Percentiles rank a stretch among this genome's conserved stretches.
These are phyloP conservation scores for Steatornis caripensis DNA, from an alignment of 2,113 vertebrate species.

Conservation along the genomic window DNA sequence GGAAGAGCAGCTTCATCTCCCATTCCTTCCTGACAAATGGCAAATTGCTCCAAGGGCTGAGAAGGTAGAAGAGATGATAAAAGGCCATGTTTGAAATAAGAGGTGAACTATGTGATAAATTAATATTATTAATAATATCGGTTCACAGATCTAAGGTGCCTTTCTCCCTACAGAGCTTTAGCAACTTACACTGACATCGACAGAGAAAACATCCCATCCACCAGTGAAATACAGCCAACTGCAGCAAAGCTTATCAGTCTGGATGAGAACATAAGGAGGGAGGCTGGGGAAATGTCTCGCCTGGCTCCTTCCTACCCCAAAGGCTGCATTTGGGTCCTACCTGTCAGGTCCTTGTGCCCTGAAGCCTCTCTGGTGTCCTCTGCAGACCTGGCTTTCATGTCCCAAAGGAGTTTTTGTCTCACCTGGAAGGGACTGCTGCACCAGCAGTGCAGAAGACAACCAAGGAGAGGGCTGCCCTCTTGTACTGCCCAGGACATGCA, in stretches of 20 bases:
- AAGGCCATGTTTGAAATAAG: background rate
- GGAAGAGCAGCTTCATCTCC: background rate
- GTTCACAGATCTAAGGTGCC: background rate
- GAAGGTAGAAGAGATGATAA: background rate
- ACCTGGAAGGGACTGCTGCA: background rate
- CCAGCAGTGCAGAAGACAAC: background rate
- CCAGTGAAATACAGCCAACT: background rate
- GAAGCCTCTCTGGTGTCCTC: background rate
- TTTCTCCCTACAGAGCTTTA: background rate
- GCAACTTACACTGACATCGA: background rate
- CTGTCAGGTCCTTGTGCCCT: background rate
- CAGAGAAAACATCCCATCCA: background rate
- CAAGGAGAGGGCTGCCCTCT: background rate
- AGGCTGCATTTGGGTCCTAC: background rate
- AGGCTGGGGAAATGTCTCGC: background rate
- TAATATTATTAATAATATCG: background rate
- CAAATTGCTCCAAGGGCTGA: background rate
- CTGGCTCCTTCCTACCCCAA: background rate
- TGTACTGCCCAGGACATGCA: background rate
- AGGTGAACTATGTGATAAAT: background rate
- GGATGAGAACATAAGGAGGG: background rate
- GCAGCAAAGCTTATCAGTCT: background rate
- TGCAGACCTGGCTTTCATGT: background rate
- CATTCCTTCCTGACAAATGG: constrained; percentile 25
- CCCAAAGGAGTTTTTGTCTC: background rate